Percentiles rank a stretch among this genome's conserved stretches.
Conservation (phyloP, 2,113 vertebrate species). For the Python bivittatus region DNA sequence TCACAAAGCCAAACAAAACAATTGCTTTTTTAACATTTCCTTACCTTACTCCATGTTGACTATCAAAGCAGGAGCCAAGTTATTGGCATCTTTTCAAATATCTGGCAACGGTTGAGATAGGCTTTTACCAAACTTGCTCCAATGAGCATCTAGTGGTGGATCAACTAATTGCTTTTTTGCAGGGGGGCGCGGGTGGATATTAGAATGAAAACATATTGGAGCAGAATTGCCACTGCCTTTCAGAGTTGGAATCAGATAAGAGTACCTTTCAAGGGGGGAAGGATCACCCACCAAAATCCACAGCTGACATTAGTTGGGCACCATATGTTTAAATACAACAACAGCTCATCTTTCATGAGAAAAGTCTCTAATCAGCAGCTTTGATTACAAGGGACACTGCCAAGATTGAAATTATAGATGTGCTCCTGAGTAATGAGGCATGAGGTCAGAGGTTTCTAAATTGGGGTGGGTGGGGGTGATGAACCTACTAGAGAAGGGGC, state of each 20-base stretch:
- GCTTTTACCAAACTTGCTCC: constrained; percentile 52
- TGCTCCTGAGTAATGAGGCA: constrained; percentile 58
- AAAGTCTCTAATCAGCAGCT: constrained; percentile 75
- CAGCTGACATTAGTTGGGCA: constrained; percentile 55
- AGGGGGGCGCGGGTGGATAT: background rate
- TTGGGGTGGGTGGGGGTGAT: background rate
- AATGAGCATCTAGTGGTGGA: constrained; percentile 34
- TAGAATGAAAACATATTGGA: constrained; percentile 35
- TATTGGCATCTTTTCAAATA: constrained; percentile 52
- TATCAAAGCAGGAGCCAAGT: constrained; percentile 60
- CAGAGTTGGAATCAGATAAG: constrained; percentile 65
- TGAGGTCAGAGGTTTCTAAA: constrained; percentile 20
- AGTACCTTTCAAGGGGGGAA: constrained; percentile 40
- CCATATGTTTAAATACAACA: constrained; percentile 69
- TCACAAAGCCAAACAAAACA: constrained; percentile 14
- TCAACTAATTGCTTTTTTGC: constrained; percentile 41
- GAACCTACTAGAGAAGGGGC: background rate
- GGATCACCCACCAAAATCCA: constrained; percentile 41
- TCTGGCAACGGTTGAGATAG: constrained; percentile 44
- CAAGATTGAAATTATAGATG: constrained; percentile 76
- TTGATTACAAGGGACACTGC: constrained; percentile 74
- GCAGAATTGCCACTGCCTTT: constrained; percentile 64
- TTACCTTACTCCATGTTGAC: constrained; percentile 59
- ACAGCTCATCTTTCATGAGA: constrained; percentile 69
- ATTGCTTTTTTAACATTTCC: constrained; percentile 52